Base-by-base conservation (phyloP, 2,888 invertebrate species). In the Thecocarcelia acutangulata region DNA sequence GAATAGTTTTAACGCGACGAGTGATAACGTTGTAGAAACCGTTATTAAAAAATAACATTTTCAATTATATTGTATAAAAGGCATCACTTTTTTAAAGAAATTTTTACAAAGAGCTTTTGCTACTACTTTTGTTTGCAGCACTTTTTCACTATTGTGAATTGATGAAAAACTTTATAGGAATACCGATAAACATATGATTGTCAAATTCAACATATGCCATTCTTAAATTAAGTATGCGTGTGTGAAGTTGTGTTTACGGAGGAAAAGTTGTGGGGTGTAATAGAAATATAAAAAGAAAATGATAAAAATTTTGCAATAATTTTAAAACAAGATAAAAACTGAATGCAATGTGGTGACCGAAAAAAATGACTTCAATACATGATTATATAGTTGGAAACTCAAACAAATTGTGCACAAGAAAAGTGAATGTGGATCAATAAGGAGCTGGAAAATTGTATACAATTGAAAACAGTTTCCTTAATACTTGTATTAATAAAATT, bases 131-230 rank as follows among this genome's bases (percentile, higher is more conserved):
- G 19, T 40, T 40, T 48, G 8, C 50, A 66, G 46, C 66, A 37
- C 11, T 37, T 44, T 2, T 66, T 6, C n/a, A 2, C 48, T 72
- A 72, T 72, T 59, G 70, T 72, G 70, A 59, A 42, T 72, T 9
- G n/a, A 15, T 40, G 17, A 0, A 17, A 2, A 48, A 4, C 11
- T 59, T 17, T 40, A 2, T 37, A n/a, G 33, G 11, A 37, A 4
- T 24, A 15, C 24, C 40, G 50, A 40, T 24, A 44, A 59, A 59
- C 70, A 72, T 59, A 59, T 72, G 70, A 24, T 28, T 72, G 59
- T 69, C 56, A 69, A 12, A 9, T 46, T 58, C 24, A 40, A 3
- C 48, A 72, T 28, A 40, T 73, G 73, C 37, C 73, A 73, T 73
- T 73, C 44, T 21, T 9, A 46, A 73, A 73, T 15, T 15, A 73